Conservation (phyloP, 2,113 vertebrate genomes). For the Craseonycteris thonglongyai region DNA sequence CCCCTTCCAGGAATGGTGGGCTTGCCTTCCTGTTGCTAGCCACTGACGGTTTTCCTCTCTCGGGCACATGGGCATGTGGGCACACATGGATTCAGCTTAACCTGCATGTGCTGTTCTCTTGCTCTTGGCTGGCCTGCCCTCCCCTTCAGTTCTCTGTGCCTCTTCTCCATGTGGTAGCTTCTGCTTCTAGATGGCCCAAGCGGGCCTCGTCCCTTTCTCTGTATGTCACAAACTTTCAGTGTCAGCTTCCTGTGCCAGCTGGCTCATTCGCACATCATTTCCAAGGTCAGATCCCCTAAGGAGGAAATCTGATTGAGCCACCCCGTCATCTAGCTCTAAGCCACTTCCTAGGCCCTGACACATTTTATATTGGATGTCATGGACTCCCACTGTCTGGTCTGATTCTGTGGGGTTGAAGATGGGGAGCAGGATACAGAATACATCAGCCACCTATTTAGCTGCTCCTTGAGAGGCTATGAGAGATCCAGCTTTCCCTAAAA, state of each 20-base stretch:
- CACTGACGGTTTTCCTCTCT: rapidly evolving
- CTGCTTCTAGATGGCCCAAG: neutral
- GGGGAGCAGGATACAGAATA: neutral
- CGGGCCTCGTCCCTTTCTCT: neutral
- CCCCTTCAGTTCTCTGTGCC: neutral
- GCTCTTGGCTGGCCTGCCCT: neutral
- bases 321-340: neutral
- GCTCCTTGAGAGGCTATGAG: neutral
- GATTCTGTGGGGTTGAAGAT: neutral
- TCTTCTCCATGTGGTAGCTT: neutral
- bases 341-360: neutral
- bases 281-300: neutral
- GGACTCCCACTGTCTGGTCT: neutral
- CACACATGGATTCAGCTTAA: rapidly evolving
- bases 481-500: neutral
- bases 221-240: neutral
- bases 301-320: neutral
- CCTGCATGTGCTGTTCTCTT: rapidly evolving
- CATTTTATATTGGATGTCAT: neutral
- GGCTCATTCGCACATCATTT: neutral
- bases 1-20: neutral
- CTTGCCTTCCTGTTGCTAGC: neutral
- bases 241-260: neutral
- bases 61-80: rapidly evolving
- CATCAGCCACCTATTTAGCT: neutral